These are phyloP conservation scores for Pelobates fuscus DNA, from an alignment of 2,113 vertebrate species.

Conservation along the genomic window DNA sequence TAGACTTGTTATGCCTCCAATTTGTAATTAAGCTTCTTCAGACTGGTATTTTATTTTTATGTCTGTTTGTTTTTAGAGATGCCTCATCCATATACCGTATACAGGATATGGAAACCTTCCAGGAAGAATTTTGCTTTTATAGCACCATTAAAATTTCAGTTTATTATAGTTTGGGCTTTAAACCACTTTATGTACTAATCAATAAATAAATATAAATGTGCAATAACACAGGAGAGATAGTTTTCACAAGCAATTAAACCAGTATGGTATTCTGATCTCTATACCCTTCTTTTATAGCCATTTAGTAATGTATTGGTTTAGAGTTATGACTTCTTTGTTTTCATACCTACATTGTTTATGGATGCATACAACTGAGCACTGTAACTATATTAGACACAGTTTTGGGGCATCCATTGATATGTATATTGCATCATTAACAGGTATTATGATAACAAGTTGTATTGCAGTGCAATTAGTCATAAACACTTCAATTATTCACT, in stretches of 20 bases:
- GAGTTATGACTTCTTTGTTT: constrained; percentile 12
- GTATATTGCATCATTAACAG: background rate
- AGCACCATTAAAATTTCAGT: constrained; percentile 35
- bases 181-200: constrained; percentile 41
- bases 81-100: constrained; percentile 13
- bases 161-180: constrained; percentile 38
- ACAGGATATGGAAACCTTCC: constrained; percentile 23
- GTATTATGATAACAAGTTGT: background rate
- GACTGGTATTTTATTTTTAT: background rate
- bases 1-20: background rate
- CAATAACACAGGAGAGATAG: constrained; percentile 33
- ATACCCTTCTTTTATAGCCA: constrained; percentile 4
- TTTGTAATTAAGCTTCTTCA: constrained; percentile 23
- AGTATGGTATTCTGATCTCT: constrained; percentile 5
- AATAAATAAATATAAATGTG: constrained; percentile 42
- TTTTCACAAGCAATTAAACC: constrained; percentile 37
- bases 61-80: constrained; percentile 24
- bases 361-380: background rate
- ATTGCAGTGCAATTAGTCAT: background rate
- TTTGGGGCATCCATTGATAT: background rate
- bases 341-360: constrained; percentile 9
- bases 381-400: background rate
- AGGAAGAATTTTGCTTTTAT: constrained; percentile 29
- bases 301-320: constrained; percentile 5
- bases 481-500: background rate